Evolutionary conservation across 2,888 invertebrate genomes (phyloP), one percentile per base, ranked within the genome.

Genomic region (Dendrolimus houi): DNA sequence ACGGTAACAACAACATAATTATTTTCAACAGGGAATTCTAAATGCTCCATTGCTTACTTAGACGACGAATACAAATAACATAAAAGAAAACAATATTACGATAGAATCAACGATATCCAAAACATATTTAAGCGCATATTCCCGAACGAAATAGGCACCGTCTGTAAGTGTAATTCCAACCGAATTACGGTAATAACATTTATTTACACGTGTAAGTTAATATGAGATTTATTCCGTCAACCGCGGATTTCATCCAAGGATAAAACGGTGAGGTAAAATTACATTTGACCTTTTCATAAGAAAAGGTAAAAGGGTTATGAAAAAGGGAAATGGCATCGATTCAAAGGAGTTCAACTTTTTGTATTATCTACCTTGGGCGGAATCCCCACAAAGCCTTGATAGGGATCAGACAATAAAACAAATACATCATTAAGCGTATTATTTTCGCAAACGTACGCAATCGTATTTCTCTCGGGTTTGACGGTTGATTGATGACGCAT

Each of bases 251-350:
- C 40, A 40, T 13, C 54, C 53, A 41, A 55, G 59, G 58, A 57
- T 60, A 60, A 61, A 54, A 57, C 14, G 55, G 56, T 56, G 53
- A 59, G 60, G 61, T 61, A 60, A 64, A 64, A 64, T 62, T 60
- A 60, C 62, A 61, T 62, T 60, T 59, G 56, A 62, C 61, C 64
- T 62, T 64, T 60, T 58, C 59, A 58, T 60, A 58, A 60, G 57
- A 62, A 62, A 60, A 56, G 61, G 57, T 56, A 58, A 59, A 56
- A 42, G 55, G 54, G 56, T 62, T 58, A 64, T 60, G 60, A 60
- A 60, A 58, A 41, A 55, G 54, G 57, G 58, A 64, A 61, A 64
- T 60, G 54, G 58, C 61, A 64, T 64, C 59, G 64, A 59, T 60
- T 62, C 59, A 52, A 54, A 53, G 52, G 47, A 55, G 14, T 47